phyloP scores from a whole-genome alignment of 2,113 vertebrate genomes.

The Aptenodytes patagonicus region DNA sequence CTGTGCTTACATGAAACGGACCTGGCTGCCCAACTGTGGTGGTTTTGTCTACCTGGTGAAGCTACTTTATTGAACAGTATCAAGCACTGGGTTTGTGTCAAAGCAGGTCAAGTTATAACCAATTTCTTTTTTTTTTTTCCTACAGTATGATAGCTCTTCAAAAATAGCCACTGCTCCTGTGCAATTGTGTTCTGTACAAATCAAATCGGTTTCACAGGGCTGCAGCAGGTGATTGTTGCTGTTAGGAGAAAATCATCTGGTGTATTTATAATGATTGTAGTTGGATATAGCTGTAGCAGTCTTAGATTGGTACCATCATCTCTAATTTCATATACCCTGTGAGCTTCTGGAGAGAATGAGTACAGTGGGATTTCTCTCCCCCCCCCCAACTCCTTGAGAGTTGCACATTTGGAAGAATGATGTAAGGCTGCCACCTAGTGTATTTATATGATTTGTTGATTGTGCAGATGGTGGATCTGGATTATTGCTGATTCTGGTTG shows the following conservation, averaged over 20 bases:
- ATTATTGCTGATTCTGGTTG: neutral
- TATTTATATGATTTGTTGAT: neutral
- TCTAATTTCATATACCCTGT: neutral
- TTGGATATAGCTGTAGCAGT: neutral
- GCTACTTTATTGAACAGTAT: neutral
- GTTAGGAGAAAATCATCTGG: neutral
- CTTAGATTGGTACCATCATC: neutral
- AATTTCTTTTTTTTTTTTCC: neutral
- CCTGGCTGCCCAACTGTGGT: neutral
- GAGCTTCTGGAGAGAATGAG: neutral
- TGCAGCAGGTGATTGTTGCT: neutral
- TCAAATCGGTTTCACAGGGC: neutral
- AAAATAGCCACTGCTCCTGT: neutral
- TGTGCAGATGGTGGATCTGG: accelerated
- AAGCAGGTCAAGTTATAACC: neutral
- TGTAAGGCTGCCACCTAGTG: slow-evolving; percentile 45
- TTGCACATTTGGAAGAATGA: neutral
- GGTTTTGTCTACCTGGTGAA: neutral
- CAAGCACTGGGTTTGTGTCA: neutral
- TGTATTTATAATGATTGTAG: neutral
- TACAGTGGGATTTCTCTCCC: neutral
- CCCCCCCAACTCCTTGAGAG: neutral
- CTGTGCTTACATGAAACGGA: neutral
- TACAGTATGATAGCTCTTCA: neutral
- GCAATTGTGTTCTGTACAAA: neutral